Evolutionary conservation across 2,888 invertebrate species (phyloP), one percentile per base, ranked within the genome.

Genomic region (Selenia dentaria): DNA sequence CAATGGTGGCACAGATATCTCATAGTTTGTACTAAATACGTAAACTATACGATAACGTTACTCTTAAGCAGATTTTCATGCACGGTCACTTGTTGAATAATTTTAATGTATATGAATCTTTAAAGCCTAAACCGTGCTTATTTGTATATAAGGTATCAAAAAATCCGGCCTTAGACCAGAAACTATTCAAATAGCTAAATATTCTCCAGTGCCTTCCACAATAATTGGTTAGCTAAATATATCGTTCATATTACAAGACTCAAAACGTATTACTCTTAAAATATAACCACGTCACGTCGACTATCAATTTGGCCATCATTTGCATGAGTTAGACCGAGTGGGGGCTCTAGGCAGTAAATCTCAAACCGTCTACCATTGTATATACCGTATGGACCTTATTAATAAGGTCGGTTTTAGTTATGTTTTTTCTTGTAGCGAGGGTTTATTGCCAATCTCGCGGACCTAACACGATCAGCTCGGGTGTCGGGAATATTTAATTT

Each of bases 391-490:
- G 0, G 3, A 1, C 8, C 10, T 22, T 25, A 6, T 16, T 3
- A 3, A 33, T 34, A 48, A 13, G 33, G 47, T 43, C 34, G 4
- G 42, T 41, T 51, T 43, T 45, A 4, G 39, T 48, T 27, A 26
- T 40, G 22, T 38, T 47, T 51, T 41, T 61, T 63, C 67, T 49
- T 45, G 36, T 42, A 39, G 31, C 24, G 58, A 66, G 68, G 36
- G 66, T 80, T 81, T 86, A 88, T 87, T 84, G 86, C 62, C 89
- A 88, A 88, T 89, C 83, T 88, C 82, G 72, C 64, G 62, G 67
- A 69, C 61, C 71, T 84, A 93, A 92, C 94, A 79, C 68, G 74
- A 88, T 89, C 72, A 80, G 74, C 72, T 80, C 67, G 71, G 73
- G 71, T 61, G 74, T 62, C 59, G 70, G 61, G 68, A 79, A 78